Evolutionary conservation across 2,888 invertebrate species (phyloP).

Genomic region (Venustoraphidia nigricollis): DNA sequence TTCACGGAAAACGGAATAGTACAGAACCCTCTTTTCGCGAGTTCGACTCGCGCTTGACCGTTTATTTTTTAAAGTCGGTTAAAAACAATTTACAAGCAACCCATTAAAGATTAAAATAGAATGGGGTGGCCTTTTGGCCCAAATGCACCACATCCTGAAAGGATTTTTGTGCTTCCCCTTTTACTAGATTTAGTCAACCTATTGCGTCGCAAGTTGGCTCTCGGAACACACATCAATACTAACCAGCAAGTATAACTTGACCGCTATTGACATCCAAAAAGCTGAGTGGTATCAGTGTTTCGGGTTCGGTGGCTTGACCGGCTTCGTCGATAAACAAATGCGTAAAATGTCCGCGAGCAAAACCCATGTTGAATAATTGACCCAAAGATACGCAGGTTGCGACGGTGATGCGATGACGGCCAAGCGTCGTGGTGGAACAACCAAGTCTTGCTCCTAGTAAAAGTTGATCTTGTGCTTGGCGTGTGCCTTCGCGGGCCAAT

Average conservation of each 20-base stretch:
- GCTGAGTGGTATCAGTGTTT: constrained; percentile 65
- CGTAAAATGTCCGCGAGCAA: constrained; percentile 70
- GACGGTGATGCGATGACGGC: constrained; percentile 65
- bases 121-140: too few species aligned
- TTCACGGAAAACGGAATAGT: too few species aligned
- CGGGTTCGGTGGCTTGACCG: constrained; percentile 85
- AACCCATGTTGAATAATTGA: constrained; percentile 46
- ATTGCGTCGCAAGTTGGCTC: too few species aligned
- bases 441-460: constrained; percentile 16
- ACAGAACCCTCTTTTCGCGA: too few species aligned
- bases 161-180: too few species aligned
- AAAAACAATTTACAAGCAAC: too few species aligned
- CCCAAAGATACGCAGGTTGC: constrained; percentile 73
- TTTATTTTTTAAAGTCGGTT: too few species aligned
- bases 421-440: constrained; percentile 43
- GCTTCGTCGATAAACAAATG: constrained; percentile 89
- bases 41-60: too few species aligned
- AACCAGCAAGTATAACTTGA: constrained; percentile 56
- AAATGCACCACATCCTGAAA: too few species aligned
- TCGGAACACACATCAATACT: not conserved
- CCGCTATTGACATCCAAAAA: constrained; percentile 41
- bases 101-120: too few species aligned
- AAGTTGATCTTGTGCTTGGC: constrained; percentile 18
- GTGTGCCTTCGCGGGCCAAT: constrained; percentile 33
- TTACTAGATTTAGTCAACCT: too few species aligned